These are phyloP conservation scores for Chloropsis hardwickii DNA, from an alignment of 2,113 vertebrate genomes.

Conservation along the genomic window DNA sequence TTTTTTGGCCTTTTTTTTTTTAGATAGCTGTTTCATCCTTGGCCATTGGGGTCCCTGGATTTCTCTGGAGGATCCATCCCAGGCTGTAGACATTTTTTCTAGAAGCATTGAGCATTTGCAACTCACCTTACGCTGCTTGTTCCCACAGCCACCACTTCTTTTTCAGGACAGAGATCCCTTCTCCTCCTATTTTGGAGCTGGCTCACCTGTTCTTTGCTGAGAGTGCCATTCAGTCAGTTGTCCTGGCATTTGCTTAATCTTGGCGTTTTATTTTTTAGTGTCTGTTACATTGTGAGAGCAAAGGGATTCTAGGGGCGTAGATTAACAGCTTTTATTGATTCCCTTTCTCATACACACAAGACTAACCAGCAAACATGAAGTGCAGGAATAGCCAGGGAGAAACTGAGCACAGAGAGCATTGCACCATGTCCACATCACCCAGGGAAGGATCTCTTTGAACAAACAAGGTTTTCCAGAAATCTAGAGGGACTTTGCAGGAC, in stretches of 20 bases:
- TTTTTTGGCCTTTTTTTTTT: background rate
- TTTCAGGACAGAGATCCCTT: background rate
- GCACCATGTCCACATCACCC: background rate
- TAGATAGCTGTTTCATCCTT: background rate
- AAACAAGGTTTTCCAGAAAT: background rate
- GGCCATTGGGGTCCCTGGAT: background rate
- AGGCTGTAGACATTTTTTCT: background rate
- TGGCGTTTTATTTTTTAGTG: background rate
- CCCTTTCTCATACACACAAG: background rate
- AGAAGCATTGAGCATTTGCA: background rate
- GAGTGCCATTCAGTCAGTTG: background rate
- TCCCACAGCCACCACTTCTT: background rate
- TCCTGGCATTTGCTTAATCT: background rate
- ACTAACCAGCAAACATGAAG: background rate
- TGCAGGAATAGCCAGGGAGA: background rate
- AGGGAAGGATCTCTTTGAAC: background rate
- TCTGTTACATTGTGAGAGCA: background rate
- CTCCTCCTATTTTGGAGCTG: background rate
- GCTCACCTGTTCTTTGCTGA: background rate
- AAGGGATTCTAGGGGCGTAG: background rate
- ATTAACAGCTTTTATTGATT: background rate
- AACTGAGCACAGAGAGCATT: background rate
- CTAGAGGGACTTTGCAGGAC: background rate
- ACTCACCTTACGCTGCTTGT: background rate
- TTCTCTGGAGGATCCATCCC: background rate